Evolutionary conservation across 2,113 vertebrate genomes (phyloP).

Genomic region (Cheirogaleus medius): DNA sequence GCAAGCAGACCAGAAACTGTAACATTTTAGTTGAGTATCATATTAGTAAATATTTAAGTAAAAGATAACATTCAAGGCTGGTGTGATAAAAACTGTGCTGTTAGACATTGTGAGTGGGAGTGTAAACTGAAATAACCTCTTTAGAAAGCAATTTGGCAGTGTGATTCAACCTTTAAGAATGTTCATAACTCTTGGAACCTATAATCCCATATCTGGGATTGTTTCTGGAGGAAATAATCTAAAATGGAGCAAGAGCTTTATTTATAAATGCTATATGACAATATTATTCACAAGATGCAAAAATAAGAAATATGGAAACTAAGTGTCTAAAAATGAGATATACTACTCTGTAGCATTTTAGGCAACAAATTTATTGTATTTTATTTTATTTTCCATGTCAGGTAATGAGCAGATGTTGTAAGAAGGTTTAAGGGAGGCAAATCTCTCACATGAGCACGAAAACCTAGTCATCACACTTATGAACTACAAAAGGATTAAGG

Average conservation of each 20-base stretch:
- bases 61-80: constrained; percentile 39
- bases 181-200: background rate
- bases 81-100: constrained; percentile 40
- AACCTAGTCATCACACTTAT: too few species aligned
- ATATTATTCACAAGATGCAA: background rate
- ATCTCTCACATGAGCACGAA: too few species aligned
- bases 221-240: constrained; percentile 51
- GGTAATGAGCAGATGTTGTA: too few species aligned
- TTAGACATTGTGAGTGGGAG: background rate
- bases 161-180: constrained; percentile 36
- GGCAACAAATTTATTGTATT: background rate
- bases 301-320: background rate
- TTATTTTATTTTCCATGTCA: too few species aligned
- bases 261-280: constrained; percentile 12
- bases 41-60: constrained; percentile 60
- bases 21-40: constrained; percentile 4
- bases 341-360: constrained; percentile 10
- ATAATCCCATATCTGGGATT: background rate
- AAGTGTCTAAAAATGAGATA: background rate
- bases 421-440: too few species aligned
- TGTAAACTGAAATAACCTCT: constrained; percentile 44
- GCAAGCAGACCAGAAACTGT: background rate
- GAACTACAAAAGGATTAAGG: too few species aligned
- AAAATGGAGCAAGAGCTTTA: constrained; percentile 30
- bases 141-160: constrained; percentile 28